Evolutionary conservation across 1,140 invertebrate genomes (phyloP), one percentile per base, ranked within the genome.

Genomic region (Brachionus paranguensis): DNA sequence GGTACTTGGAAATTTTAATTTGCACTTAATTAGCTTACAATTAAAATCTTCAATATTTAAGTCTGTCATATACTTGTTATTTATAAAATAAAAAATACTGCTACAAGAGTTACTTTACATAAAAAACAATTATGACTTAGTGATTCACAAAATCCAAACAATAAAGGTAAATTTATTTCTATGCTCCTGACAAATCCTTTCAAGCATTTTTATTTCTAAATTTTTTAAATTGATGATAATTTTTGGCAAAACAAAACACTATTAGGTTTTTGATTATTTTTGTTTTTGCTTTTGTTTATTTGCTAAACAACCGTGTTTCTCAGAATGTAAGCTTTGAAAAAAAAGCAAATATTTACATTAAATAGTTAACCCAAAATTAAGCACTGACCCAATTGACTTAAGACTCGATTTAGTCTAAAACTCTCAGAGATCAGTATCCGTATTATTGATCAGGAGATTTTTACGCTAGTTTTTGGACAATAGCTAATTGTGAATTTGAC

Each of bases 161-260:
- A 60, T 60, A 60, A 60, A 60, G 53, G 33, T 68, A 68, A 68
- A 68, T 33, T 68, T 68, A 68, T 68, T 68, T 68, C 33, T 68
- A 68, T 68, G 27, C 33, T 68, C 14, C 33, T 68, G 27, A 68
- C 33, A 68, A 68, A 68, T 33, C 53, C 53, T 60, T 60, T 60
- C 20, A 60, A 60, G 53, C 53, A 60, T 60, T 60, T 47, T 47
- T 47, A 60, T 33, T 33, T 68, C 12, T 33, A 29, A 68, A 33
- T 29, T 68, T 68, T 20, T 27, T 24, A 65, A 27, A 33, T 27
- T 68, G 24, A 68, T 68, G 27, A 68, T 33, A 68, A 68, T 33
- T 68, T 68, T 14, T 1, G 33, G 24, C 33, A 37, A 68, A 68
- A 68, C 27, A 68, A 68, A 68, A 68, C 65, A 68, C 27, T 33